Evolutionary conservation across 2,113 vertebrate genomes (phyloP).

Genomic region (Formicarius rufipectus): DNA sequence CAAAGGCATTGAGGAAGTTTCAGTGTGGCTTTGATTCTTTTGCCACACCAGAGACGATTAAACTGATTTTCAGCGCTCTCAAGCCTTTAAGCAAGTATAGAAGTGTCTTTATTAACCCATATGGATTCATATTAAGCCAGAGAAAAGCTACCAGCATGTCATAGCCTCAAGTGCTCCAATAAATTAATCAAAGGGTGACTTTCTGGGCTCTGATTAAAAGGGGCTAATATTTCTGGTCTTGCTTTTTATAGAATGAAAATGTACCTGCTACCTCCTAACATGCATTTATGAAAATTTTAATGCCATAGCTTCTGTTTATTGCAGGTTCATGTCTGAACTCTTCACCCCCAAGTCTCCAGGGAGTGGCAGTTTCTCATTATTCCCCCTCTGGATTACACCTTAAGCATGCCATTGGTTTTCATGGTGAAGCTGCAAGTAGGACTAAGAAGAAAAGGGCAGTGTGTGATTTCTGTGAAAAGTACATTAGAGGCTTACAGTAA

Average conservation of each 20-base stretch:
- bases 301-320: not conserved
- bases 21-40: not conserved
- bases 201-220: not conserved
- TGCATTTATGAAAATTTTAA: not conserved
- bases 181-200: not conserved
- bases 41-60: not conserved
- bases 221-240: not conserved
- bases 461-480: not conserved
- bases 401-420: not conserved
- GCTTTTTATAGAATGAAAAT: not conserved
- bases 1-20: not conserved
- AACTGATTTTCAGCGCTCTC: not conserved
- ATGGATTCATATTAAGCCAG: not conserved
- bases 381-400: not conserved
- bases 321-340: not conserved
- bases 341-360: not conserved
- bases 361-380: not conserved
- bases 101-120: not conserved
- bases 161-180: not conserved
- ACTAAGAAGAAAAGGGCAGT: not conserved
- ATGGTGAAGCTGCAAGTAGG: not conserved
- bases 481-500: not conserved
- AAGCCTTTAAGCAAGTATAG: not conserved
- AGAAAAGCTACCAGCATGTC: not conserved
- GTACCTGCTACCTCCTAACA: not conserved